Conservation (phyloP, 1,140 invertebrate species). For the Brachionus angularis region DNA sequence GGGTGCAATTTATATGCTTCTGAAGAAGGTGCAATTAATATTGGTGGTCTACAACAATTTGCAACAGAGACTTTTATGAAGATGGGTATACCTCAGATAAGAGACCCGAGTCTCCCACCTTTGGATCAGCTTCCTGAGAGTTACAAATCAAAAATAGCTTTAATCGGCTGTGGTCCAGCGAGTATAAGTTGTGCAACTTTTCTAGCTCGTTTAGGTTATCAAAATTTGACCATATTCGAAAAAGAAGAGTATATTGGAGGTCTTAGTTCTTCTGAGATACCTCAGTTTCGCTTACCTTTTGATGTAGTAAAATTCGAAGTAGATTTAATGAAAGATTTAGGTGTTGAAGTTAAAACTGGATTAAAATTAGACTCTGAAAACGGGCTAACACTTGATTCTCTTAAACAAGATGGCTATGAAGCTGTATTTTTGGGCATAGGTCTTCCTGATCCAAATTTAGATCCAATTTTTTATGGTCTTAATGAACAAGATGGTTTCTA, state of each 20-base stretch:
- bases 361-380: conserved; percentile 45
- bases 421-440: conserved; percentile 87
- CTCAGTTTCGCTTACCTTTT: conserved; percentile 88
- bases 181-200: conserved; percentile 95
- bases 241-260: conserved; percentile 80
- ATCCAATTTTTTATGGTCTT: conserved; percentile 74
- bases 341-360: conserved; percentile 73
- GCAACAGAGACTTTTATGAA: conserved; percentile 88
- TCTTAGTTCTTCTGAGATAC: conserved; percentile 87
- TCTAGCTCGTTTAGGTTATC: conserved; percentile 83
- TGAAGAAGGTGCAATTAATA: conserved; percentile 96
- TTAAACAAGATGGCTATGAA: conserved; percentile 68
- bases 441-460: conserved; percentile 78
- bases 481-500: conserved; percentile 78
- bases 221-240: conserved; percentile 85
- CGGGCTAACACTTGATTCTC: conserved; percentile 57
- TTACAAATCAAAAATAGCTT: conserved; percentile 72
- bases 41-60: conserved; percentile 95
- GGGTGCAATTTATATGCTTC: conserved; percentile 89
- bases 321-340: conserved; percentile 80
- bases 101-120: conserved; percentile 64
- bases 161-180: conserved; percentile 89
- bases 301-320: conserved; percentile 90
- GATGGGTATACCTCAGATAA: conserved; percentile 82
- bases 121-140: conserved; percentile 60